Percentiles rank a stretch among this genome's conserved stretches.
These are phyloP conservation scores for Yoshiicerus persimilis DNA, from an alignment of 1,140 invertebrate genomes.

Conservation along the genomic window DNA sequence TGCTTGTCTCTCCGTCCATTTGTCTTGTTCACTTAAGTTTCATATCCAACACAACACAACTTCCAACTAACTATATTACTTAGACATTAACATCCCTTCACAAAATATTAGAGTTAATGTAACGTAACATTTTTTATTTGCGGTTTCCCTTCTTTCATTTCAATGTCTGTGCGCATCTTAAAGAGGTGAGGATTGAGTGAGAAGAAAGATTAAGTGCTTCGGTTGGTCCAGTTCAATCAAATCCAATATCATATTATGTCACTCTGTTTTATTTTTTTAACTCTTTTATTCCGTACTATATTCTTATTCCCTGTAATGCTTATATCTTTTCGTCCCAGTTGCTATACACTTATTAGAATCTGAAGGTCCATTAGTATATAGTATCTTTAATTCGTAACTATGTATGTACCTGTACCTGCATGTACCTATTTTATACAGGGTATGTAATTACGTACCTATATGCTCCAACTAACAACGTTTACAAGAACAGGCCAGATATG, in stretches of 20 bases:
- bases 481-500: background rate
- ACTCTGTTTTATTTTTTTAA: background rate
- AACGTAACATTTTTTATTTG: background rate
- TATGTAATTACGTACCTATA: too few relatives aligned
- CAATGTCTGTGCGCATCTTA: background rate
- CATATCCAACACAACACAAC: background rate
- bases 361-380: too few relatives aligned
- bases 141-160: conserved; percentile 1
- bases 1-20: background rate
- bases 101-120: background rate
- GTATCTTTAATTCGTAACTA: too few relatives aligned
- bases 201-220: conserved; percentile 10
- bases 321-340: background rate
- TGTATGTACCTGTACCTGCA: too few relatives aligned
- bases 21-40: background rate
- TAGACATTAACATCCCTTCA: background rate
- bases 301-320: background rate
- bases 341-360: background rate
- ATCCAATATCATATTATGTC: background rate
- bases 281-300: background rate
- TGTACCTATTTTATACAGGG: too few relatives aligned
- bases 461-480: too few relatives aligned
- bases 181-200: background rate
- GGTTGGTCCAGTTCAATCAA: background rate
- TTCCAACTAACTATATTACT: background rate